Percentiles rank a stretch among this genome's conserved stretches.
phyloP scores from a whole-genome alignment of 2,888 invertebrate species.

The Cylindroiulus punctatus region DNA sequence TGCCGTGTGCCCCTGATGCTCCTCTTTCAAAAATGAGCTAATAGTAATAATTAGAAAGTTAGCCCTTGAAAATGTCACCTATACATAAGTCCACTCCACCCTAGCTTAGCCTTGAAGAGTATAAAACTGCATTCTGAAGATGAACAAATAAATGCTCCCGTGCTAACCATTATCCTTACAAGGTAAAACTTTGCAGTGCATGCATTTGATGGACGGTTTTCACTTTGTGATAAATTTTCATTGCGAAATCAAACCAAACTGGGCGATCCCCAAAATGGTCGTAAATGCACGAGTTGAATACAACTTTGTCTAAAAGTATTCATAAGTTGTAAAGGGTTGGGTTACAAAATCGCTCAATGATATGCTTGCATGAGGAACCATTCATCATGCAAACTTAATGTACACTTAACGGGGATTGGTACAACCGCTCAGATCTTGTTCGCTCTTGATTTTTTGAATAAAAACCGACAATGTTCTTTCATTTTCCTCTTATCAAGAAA shows the following conservation, averaged over 20 bases:
- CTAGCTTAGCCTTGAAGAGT: neutral
- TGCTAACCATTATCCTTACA: constrained; percentile 23
- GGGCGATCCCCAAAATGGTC: constrained; percentile 31
- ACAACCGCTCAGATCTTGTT: no score
- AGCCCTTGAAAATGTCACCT: constrained; percentile 29
- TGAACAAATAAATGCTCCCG: constrained; percentile 26
- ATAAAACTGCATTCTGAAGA: constrained; percentile 11
- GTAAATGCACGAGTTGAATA: neutral
- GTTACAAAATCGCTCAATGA: neutral
- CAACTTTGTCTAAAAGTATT: neutral
- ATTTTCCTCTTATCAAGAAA: no score
- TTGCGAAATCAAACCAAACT: constrained; percentile 7
- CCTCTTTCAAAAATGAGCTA: neutral
- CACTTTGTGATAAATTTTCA: neutral
- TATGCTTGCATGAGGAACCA: neutral
- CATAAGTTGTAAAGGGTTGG: neutral
- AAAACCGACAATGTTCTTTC: no score
- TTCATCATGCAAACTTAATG: neutral
- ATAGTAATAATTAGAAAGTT: neutral
- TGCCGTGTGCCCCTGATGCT: no score
- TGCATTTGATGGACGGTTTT: neutral
- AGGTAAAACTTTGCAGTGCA: neutral
- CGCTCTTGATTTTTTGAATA: no score
- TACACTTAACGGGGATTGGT: no score
- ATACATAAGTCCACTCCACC: constrained; percentile 10